Base-by-base conservation (phyloP, 64 coral and sea anemone species). In the Platygyra sinensis region DNA sequence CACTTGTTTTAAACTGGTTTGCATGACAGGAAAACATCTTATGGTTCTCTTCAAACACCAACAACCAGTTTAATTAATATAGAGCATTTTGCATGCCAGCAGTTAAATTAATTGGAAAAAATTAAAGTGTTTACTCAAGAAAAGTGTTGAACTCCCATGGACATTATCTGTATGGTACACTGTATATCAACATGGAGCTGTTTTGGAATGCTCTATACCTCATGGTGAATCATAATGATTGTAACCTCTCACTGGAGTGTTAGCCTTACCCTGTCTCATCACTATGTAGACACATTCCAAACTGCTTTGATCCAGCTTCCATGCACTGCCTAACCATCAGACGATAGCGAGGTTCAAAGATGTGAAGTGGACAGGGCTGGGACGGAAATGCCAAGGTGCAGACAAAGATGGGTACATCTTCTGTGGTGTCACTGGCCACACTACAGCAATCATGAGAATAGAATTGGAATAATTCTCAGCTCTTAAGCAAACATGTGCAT, bases 281-380 rank as follows among this genome's bases (percentile, higher is more conserved):
- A 79, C 86, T 81, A 2, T 90, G 89, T n/a, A 84, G 55, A 81
- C 96, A 98, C 96, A 98, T 98, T 62, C 96, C 96, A 90, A 98
- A 98, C 76, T 83, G 91, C 60, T 89, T 87, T 6, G 96, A 94
- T 24, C 93, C 96, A 17, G 96, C 95, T 50, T 95, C 96, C 63
- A 98, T 95, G 75, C 96, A 98, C 62, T 92, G 90, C 71, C 96
- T 89, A 7, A 98, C 90, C 96, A 98, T 98, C 82, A 98, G 83
- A 22, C 96, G 87, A 52, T 98, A 98, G 10, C 93, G 90, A 25
- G 96, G 96, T 30, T 98, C 96, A 87, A 95, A 98, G 17, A 98
- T 95, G 24, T 95, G 93, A 31, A 98, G 62, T 38, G 87, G 89
- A 31, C 87, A 95, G 16, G 88, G 78, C 51, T 88, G 89, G 14